These are phyloP conservation scores for Galeopterus variegatus DNA, from an alignment of 2,113 vertebrate species.

Conservation along the genomic window DNA sequence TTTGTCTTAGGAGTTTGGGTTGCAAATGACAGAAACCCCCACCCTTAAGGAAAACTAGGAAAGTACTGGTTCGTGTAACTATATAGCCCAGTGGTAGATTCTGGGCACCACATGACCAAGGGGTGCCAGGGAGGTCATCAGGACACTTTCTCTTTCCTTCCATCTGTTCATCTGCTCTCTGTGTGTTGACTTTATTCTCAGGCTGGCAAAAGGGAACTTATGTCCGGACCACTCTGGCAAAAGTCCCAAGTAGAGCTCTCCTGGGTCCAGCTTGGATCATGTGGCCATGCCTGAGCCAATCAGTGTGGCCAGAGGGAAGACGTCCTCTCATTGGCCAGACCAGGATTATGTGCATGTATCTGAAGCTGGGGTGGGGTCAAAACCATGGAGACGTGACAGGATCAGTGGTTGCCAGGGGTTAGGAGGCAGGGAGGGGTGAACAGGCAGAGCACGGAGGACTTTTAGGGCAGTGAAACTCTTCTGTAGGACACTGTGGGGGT, in stretches of 20 bases:
- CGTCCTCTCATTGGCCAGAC: background rate
- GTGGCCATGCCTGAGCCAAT: background rate
- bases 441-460: background rate
- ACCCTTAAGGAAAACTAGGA: background rate
- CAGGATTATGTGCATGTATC: background rate
- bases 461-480: background rate
- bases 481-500: background rate
- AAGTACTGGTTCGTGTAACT: rapidly evolving
- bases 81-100: background rate
- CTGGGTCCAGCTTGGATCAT: background rate
- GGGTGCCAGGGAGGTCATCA: too few relatives aligned
- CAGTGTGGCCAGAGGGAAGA: background rate
- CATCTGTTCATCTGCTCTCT: rapidly evolving
- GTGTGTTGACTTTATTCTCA: background rate
- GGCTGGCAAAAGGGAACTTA: background rate
- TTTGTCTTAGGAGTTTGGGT: background rate
- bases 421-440: background rate
- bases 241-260: background rate
- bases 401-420: background rate
- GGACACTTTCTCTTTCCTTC: background rate
- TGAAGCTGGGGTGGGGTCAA: too few relatives aligned
- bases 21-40: background rate
- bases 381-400: background rate
- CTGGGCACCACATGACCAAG: rapidly evolving
- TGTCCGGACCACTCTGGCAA: background rate